phyloP scores from a whole-genome alignment of 2,888 invertebrate genomes.

The Cacoxenus indagator region DNA sequence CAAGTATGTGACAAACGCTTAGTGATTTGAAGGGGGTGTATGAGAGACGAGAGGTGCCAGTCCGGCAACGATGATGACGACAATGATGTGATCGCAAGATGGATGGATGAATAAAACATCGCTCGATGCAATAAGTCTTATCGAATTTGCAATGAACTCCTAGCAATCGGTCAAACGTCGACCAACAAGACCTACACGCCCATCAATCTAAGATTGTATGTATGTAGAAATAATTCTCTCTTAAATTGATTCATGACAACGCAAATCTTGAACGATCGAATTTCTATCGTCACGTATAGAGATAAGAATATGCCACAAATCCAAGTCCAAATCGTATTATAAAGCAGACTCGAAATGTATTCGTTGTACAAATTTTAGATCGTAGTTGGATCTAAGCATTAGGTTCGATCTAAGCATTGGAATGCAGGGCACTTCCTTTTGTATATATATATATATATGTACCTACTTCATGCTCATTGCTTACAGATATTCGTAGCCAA shows the following conservation, averaged over 20 bases:
- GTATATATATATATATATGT: no score
- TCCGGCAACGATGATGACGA: background rate
- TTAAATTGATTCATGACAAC: background rate
- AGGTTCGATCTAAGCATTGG: no score
- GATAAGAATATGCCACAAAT: slow-evolving; percentile 12
- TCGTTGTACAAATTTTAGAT: no score
- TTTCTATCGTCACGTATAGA: slow-evolving; percentile 48
- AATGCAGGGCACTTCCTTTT: no score
- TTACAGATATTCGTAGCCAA: no score
- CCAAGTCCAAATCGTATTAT: no score
- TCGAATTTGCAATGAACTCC: slow-evolving; percentile 24
- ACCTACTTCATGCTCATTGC: no score
- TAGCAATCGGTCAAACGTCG: slow-evolving; percentile 23
- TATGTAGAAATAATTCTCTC: background rate
- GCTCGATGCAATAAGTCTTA: slow-evolving; percentile 9
- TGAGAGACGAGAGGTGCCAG: background rate
- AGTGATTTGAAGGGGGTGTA: no score
- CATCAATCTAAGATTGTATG: background rate
- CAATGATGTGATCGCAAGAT: background rate
- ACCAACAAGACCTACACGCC: background rate
- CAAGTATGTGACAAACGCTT: background rate
- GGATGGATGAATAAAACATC: no score
- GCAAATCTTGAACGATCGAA: background rate
- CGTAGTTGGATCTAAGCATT: no score
- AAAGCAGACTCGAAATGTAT: no score